phyloP scores from a whole-genome alignment of 1,140 invertebrate species.

The Drosophila burlai region DNA sequence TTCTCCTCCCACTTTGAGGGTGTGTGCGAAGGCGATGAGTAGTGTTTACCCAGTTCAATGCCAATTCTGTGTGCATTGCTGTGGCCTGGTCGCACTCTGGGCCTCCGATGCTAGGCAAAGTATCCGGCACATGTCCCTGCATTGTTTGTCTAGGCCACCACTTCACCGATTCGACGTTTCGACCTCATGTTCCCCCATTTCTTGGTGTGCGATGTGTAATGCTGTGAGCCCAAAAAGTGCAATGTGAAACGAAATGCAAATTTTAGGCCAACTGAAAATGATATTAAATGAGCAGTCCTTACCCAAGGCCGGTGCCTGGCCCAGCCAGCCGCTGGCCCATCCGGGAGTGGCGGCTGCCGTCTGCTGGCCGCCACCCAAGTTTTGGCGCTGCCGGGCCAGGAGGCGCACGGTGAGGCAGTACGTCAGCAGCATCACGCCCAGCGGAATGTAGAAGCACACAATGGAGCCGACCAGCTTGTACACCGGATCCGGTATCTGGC shows the following conservation, averaged over 20 bases:
- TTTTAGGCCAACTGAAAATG: conserved; percentile 56
- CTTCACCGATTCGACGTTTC: not conserved
- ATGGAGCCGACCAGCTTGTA: conserved; percentile 97
- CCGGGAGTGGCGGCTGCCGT: conserved; percentile 82
- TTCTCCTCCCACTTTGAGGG: not conserved
- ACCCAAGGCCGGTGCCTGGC: conserved; percentile 87
- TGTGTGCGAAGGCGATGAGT: not conserved
- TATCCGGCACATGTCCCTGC: conserved; percentile 23
- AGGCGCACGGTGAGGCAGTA: conserved; percentile 95
- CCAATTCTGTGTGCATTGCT: conserved; percentile 48
- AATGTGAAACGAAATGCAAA: conserved; percentile 47
- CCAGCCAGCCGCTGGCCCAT: conserved; percentile 88
- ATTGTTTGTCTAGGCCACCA: conserved; percentile 33
- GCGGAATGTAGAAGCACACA: conserved; percentile 97
- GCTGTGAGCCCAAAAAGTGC: conserved; percentile 43
- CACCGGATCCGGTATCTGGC: conserved; percentile 94
- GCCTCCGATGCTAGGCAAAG: conserved; percentile 1
- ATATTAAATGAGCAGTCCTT: conserved; percentile 67
- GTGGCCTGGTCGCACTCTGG: conserved; percentile 46
- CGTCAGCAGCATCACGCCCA: conserved; percentile 97
- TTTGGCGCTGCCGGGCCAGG: conserved; percentile 91
- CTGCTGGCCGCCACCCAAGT: conserved; percentile 87
- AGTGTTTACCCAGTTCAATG: conserved; percentile 39
- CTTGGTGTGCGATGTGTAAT: conserved; percentile 20
- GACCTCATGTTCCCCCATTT: not conserved